These are phyloP conservation scores for Podocnemis expansa DNA, from an alignment of 2,113 vertebrate species.

Conservation along the genomic window DNA sequence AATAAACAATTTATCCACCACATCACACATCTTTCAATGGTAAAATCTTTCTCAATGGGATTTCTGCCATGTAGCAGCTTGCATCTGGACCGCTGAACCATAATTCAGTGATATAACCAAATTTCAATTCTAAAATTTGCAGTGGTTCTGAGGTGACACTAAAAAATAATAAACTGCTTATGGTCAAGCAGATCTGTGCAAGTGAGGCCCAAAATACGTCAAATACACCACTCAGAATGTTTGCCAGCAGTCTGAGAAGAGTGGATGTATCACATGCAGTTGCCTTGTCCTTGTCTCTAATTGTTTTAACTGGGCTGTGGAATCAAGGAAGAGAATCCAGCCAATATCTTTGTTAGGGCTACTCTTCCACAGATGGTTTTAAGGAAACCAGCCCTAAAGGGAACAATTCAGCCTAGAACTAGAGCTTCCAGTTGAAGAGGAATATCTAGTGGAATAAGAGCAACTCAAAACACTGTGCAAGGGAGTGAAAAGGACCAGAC, in stretches of 20 bases:
- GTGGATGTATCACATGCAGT: not conserved
- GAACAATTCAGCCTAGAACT: not conserved
- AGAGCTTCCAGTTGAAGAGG: not conserved
- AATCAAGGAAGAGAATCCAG: not conserved
- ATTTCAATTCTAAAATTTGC: not conserved
- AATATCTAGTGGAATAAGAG: not conserved
- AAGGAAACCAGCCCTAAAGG: not conserved
- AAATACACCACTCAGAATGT: not conserved
- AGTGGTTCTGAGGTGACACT: not conserved
- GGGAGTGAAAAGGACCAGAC: not conserved
- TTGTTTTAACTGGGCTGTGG: not conserved
- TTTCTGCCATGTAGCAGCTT: not conserved
- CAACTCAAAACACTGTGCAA: not conserved
- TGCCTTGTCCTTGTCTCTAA: conserved; percentile 1
- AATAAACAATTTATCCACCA: not conserved
- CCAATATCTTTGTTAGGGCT: not conserved
- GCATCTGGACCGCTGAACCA: not conserved
- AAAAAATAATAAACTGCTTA: not conserved
- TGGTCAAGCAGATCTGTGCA: not conserved
- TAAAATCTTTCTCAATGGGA: not conserved
- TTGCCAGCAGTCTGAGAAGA: not conserved
- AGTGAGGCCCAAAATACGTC: not conserved
- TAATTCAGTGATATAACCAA: fast-evolving
- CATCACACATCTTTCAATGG: not conserved
- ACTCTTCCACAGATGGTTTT: not conserved